These are phyloP conservation scores for Muntiacus reevesi DNA, from an alignment of 2,113 vertebrate genomes.

Conservation along the genomic window DNA sequence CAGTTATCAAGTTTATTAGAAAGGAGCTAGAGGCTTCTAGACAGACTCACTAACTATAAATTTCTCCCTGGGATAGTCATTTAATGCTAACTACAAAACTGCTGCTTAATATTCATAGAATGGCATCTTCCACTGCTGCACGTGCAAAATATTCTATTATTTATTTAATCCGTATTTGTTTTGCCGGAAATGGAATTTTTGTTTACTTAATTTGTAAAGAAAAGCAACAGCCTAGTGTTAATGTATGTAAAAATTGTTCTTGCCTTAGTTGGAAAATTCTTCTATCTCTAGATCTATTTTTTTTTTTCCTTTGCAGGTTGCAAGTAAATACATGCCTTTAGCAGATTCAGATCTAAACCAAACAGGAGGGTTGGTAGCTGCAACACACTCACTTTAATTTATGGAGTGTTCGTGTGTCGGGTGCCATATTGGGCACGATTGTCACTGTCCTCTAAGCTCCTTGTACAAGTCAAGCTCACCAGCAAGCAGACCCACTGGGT, in stretches of 20 bases:
- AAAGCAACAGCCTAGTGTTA: conserved; percentile 7
- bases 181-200: conserved; percentile 45
- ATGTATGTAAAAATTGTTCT: conserved; percentile 29
- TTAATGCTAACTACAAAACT: conserved; percentile 51
- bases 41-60: conserved; percentile 15
- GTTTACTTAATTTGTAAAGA: conserved; percentile 51
- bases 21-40: conserved; percentile 46
- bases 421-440: rapidly evolving
- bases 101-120: conserved; percentile 54
- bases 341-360: background rate
- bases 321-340: background rate
- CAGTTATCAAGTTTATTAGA: conserved; percentile 54
- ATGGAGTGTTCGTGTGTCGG: background rate
- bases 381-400: background rate
- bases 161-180: conserved; percentile 54
- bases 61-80: conserved; percentile 35
- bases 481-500: background rate
- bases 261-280: background rate
- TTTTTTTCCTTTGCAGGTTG: background rate
- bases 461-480: background rate
- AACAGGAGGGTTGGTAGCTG: background rate
- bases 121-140: background rate
- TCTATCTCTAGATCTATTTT: background rate
- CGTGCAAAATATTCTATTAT: conserved; percentile 39
- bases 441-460: background rate